Evolutionary conservation across 1,140 invertebrate species (phyloP).

Genomic region (Heterodera schachtii): DNA sequence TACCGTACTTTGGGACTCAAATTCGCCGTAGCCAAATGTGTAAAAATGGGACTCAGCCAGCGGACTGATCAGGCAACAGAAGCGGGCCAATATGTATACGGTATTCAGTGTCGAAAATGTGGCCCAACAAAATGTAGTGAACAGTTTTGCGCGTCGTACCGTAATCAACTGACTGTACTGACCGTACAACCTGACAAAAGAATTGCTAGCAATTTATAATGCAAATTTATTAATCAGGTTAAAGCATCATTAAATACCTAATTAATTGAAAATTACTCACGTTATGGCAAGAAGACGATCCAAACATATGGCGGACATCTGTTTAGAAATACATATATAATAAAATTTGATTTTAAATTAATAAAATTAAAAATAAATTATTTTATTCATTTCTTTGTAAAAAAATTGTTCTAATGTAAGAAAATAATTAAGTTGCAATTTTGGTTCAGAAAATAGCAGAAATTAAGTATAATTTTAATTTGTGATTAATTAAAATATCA

Average conservation of each 20-base stretch:
- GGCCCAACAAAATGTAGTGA: conserved; percentile 51
- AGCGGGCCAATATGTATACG: conserved; percentile 53
- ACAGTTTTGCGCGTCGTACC: conserved; percentile 47
- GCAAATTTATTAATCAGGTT: neutral
- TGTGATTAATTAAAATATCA: neutral
- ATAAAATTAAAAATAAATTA: too few relatives aligned
- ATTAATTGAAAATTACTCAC: too few relatives aligned
- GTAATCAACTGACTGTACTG: conserved; percentile 59
- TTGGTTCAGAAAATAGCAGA: too few relatives aligned
- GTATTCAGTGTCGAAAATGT: conserved; percentile 54
- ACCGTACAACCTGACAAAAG: conserved; percentile 55
- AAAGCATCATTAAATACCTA: too few relatives aligned
- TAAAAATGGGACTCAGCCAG: conserved; percentile 56
- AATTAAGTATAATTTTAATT: neutral
- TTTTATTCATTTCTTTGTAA: too few relatives aligned
- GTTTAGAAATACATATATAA: conserved; percentile 27
- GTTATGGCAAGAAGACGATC: conserved; percentile 63
- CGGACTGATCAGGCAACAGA: conserved; percentile 62
- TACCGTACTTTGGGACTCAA: conserved; percentile 51
- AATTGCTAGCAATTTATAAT: neutral
- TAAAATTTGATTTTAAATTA: too few relatives aligned
- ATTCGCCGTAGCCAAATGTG: conserved; percentile 64
- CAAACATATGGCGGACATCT: conserved; percentile 65
- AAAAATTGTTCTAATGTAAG: too few relatives aligned
- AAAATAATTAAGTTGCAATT: too few relatives aligned